Evolutionary conservation across 2,888 invertebrate species (phyloP), one percentile per base, ranked within the genome.

Genomic region (Dioctria linearis): DNA sequence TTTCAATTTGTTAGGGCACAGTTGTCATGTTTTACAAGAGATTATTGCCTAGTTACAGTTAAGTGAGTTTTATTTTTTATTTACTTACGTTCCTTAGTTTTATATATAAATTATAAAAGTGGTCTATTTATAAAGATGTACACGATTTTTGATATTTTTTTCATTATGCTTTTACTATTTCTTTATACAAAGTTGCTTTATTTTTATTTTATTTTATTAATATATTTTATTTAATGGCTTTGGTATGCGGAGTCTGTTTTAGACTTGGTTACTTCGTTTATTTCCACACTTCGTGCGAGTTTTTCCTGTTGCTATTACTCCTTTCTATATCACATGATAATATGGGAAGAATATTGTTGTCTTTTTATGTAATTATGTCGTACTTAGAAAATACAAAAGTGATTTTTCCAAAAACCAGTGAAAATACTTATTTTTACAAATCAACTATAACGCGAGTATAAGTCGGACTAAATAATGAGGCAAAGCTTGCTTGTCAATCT

Each of bases 101-200:
- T 66, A 76, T 76, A 63, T 51, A 76, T 63, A 76, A 63, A 63
- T 63, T 46, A 76, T 8, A 76, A 76, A 76, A 76, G 76, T 76
- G 76, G 76, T 76, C 67, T 81, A 81, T 81, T 79, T 81, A 79
- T 81, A 81, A 75, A 76, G 79, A 78, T 81, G 81, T 81, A 81
- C 76, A 81, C 59, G 71, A 25, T 25, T 63, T 76, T 67, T 57
- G 66, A 67, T 66, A 71, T 71, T 69, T 37, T 13, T 39, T 57
- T 79, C 69, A 69, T 43, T 67, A 67, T 59, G 57, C 5, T 46
- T 79, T 66, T 57, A 79, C 78, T 65, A 65, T 78, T 63, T 39
- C 49, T 78, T 63, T 80, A 43, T 78, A 65, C 46, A 63, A 40
- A 37, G 54, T 43, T 75, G 11, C 9, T 73, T 76, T 78, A 63